A percentile compares a stretch with the other conserved stretches of the same genome.
Conservation (phyloP, 2,797 vertebrate genomes). For the Acrossocheilus fasciatus region DNA sequence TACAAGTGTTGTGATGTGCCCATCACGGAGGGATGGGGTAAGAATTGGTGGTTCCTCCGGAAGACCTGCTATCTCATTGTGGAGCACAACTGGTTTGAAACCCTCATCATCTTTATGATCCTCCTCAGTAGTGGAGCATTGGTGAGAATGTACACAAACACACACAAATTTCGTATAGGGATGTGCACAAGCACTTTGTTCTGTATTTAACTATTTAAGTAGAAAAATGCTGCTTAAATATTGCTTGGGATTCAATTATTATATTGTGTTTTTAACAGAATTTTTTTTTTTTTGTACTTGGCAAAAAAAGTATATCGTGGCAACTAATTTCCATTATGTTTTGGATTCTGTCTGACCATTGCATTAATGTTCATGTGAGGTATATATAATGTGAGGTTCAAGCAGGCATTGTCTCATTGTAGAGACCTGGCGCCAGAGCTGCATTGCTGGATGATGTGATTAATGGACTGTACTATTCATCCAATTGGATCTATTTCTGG, state of each 20-base stretch:
- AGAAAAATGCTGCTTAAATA: background rate
- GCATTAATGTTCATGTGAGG: background rate
- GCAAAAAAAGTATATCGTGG: background rate
- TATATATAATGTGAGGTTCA: conserved; percentile 25
- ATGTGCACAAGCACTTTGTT: background rate
- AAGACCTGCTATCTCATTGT: conserved; percentile 98
- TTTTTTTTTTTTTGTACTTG: background rate
- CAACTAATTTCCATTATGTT: background rate
- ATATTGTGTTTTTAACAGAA: background rate
- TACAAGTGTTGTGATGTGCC: conserved; percentile 93
- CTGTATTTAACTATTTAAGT: background rate
- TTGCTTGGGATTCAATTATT: background rate
- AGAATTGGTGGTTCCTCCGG: conserved; percentile 95
- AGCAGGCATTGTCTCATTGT: conserved; percentile 25
- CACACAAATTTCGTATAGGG: background rate
- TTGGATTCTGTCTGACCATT: background rate
- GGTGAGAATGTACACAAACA: conserved; percentile 76
- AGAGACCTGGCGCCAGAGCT: conserved; percentile 37
- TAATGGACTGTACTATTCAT: conserved; percentile 69
- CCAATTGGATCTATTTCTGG: conserved; percentile 66
- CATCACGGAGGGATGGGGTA: conserved; percentile 91
- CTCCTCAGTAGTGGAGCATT: conserved; percentile 96
- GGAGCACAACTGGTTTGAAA: conserved; percentile 99
- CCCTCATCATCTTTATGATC: conserved; percentile 99
- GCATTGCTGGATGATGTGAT: conserved; percentile 60